phyloP scores from a whole-genome alignment of 2,888 invertebrate genomes.

The Arctia plantaginis region DNA sequence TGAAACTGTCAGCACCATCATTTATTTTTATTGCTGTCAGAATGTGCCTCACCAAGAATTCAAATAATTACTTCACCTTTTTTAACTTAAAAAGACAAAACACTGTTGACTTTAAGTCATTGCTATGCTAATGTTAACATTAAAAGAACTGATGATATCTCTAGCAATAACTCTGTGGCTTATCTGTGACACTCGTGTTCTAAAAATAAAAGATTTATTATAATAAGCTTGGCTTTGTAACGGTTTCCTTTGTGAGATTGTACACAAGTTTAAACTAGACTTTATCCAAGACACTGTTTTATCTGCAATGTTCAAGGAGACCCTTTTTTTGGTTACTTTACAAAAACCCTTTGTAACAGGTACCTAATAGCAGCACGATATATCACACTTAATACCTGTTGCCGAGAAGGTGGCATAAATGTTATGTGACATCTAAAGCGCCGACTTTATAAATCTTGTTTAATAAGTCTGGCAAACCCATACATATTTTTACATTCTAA shows the following conservation, averaged over 20 bases:
- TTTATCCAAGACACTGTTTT: background rate
- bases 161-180: constrained; percentile 21
- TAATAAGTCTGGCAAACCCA: background rate
- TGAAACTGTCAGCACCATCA: background rate
- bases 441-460: background rate
- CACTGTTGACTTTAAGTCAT: constrained; percentile 18
- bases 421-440: background rate
- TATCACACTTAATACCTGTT: background rate
- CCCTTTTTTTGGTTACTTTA: background rate
- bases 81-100: constrained; percentile 13
- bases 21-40: background rate
- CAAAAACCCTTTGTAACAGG: background rate
- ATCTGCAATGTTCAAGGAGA: background rate
- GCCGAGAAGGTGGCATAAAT: background rate
- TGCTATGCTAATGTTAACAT: constrained; percentile 23
- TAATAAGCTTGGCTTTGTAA: constrained; percentile 21
- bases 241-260: constrained; percentile 9
- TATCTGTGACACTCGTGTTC: constrained; percentile 18
- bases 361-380: background rate
- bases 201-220: constrained; percentile 25
- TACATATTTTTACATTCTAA: background rate
- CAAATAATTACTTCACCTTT: background rate
- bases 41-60: background rate
- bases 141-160: constrained; percentile 23
- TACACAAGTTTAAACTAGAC: background rate